Evolutionary conservation across 2,888 invertebrate species (phyloP).

Genomic region (Hymenopus coronatus): DNA sequence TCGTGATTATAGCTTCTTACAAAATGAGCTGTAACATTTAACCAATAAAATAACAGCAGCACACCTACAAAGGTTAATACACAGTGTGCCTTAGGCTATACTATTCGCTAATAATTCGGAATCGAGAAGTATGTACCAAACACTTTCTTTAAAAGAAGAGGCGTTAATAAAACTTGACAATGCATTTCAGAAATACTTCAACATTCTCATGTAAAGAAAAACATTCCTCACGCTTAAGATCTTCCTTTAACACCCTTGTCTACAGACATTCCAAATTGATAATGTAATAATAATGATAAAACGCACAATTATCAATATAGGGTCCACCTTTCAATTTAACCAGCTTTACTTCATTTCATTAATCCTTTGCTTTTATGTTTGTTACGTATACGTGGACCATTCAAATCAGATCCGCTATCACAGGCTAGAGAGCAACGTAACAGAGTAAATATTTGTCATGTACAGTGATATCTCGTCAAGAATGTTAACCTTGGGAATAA

Average conservation of each 20-base stretch:
- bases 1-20: not conserved
- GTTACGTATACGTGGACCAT: slow-evolving; percentile 26
- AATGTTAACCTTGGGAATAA: not conserved
- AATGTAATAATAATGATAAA: not conserved
- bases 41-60: not conserved
- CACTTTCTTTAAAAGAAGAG: not conserved
- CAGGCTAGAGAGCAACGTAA: slow-evolving; percentile 21
- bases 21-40: not conserved
- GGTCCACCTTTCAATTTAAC: not conserved
- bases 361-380: not conserved
- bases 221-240: not conserved
- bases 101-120: slow-evolving; percentile 38
- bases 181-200: not conserved
- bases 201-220: not conserved
- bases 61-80: not conserved
- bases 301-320: not conserved
- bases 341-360: not conserved
- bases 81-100: not conserved
- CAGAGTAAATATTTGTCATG: not conserved
- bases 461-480: not conserved
- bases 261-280: not conserved
- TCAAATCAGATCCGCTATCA: slow-evolving; percentile 27
- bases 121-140: slow-evolving; percentile 37
- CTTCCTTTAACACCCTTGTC: not conserved
- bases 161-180: not conserved